Conservation (phyloP, 2,888 invertebrate genomes). For the Gasteruption jaculator region DNA sequence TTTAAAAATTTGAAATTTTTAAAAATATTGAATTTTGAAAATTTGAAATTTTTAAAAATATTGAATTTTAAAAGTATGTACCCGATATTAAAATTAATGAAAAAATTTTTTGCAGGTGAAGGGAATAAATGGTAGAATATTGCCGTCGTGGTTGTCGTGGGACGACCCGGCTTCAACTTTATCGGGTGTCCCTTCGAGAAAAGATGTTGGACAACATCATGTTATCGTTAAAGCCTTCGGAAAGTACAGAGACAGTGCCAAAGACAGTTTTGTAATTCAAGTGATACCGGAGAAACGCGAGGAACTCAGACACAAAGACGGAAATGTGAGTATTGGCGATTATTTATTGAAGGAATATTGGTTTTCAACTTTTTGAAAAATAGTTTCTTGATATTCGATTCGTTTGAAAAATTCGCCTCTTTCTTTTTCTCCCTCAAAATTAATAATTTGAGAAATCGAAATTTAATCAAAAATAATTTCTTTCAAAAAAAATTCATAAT, state of each 20-base stretch:
- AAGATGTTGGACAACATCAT: slow-evolving; percentile 65
- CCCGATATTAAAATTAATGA: too few relatives aligned
- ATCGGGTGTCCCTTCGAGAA: slow-evolving; percentile 68
- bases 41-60: neutral
- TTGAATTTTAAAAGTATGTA: too few relatives aligned
- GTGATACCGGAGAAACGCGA: slow-evolving; percentile 51
- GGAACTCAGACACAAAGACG: slow-evolving; percentile 36
- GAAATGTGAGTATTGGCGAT: slow-evolving; percentile 35
- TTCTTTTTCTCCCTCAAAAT: neutral
- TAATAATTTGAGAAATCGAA: neutral
- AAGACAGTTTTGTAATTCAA: slow-evolving; percentile 65
- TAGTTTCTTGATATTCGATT: too few relatives aligned
- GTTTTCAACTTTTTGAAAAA: too few relatives aligned
- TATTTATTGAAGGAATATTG: too few relatives aligned
- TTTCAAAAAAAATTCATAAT: neutral
- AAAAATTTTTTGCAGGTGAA: too few relatives aligned
- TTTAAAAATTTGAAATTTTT: slow-evolving; percentile 1
- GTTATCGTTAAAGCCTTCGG: slow-evolving; percentile 60
- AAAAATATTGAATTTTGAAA: too few relatives aligned
- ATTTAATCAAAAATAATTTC: neutral
- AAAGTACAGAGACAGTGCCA: slow-evolving; percentile 55
- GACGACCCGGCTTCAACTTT: slow-evolving; percentile 67
- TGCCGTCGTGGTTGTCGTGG: slow-evolving; percentile 70
- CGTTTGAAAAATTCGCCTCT: too few relatives aligned
- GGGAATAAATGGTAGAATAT: slow-evolving; percentile 46